Evolutionary conservation across 2,888 invertebrate species (phyloP), one percentile per base, ranked within the genome.

Genomic region (Acanthoscelides obtectus): DNA sequence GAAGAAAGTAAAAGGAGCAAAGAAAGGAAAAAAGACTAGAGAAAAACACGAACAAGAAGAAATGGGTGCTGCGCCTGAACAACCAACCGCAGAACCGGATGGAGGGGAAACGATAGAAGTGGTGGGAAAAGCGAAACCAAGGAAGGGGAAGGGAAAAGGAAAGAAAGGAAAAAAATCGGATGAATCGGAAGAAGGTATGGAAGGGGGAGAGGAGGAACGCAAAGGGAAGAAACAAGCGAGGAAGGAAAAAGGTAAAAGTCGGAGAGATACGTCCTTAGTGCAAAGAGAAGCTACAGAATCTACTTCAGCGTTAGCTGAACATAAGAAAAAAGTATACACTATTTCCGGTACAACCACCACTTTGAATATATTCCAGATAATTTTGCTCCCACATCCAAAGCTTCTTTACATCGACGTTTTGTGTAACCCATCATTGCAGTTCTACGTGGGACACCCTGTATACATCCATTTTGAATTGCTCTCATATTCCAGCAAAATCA

Each of bases 131-230:
- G 45, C 17, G 83, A 86, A 12, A 86, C 86, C 85, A 77, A 80
- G 2, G 81, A 77, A 0, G 85, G 87, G 75, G 84, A 83, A 73
- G 87, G 87, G 69, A 84, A 85, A 0, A 86, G 86, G 71, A 87
- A 87, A 86, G 69, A 72, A 71, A 45, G 45, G 17, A 45, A 45
- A 45, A 12, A 45, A 45, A 12, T 6, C 3, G 1, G 17, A 45
- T 12, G 66, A 69, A 67, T 69, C 72, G 73, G 68, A 64, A 22
- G 69, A 71, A 78, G 86, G 86, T 79, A n/a, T n/a, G n/a, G 86
- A 63, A 27, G 20, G 86, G 71, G 81, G 84, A 20, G 76, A 80
- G 17, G 77, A 45, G 17, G 1, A 45, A 4, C 45, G 45, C n/a
- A 45, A 45, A 45, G 45, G 17, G 1, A 45, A 45, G 45, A 45